A percentile compares a stretch with the other conserved stretches of the same genome.
Conservation (phyloP, 2,888 invertebrate species). For the Diadromus collaris region DNA sequence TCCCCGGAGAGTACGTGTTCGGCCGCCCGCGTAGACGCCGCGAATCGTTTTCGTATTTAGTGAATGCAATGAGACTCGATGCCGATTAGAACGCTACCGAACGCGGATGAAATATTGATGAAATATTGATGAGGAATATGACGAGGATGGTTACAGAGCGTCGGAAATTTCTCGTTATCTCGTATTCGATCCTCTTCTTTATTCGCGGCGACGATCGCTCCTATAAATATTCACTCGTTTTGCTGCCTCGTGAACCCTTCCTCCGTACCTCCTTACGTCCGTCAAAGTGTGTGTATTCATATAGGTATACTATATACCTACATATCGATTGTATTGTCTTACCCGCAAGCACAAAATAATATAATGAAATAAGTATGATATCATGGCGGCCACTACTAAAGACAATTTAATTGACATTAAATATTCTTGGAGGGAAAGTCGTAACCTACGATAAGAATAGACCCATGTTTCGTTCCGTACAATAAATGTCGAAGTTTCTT, state of each 20-base stretch:
- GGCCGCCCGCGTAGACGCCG: conserved; percentile 9
- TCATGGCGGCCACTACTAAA: too few species aligned
- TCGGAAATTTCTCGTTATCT: conserved; percentile 29
- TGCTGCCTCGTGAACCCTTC: conserved; percentile 4
- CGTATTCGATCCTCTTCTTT: conserved; percentile 13
- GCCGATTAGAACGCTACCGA: conserved; percentile 32
- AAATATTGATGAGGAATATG: conserved; percentile 6
- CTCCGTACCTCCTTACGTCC: conserved; percentile 17
- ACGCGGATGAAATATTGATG: conserved; percentile 54
- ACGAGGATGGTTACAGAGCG: conserved; percentile 11
- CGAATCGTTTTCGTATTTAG: conserved; percentile 24
- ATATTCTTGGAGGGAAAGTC: too few species aligned
- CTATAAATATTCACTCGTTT: conserved; percentile 55
- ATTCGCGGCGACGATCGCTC: conserved; percentile 21
- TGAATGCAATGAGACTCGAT: conserved; percentile 20
- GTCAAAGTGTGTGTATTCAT: conserved; percentile 3
- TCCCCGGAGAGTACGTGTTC: conserved; percentile 29
- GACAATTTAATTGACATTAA: too few species aligned
- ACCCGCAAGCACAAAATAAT: too few species aligned
- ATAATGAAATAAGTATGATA: too few species aligned
- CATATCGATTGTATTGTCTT: too few species aligned
- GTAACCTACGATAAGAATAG: too few species aligned
- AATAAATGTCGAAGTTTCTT: conserved; percentile 42
- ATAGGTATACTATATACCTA: neutral
- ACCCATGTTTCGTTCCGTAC: conserved; percentile 28